These are phyloP conservation scores for Cryptomyrus ogoouensis DNA, from an alignment of 2,113 vertebrate species.

Conservation along the genomic window DNA sequence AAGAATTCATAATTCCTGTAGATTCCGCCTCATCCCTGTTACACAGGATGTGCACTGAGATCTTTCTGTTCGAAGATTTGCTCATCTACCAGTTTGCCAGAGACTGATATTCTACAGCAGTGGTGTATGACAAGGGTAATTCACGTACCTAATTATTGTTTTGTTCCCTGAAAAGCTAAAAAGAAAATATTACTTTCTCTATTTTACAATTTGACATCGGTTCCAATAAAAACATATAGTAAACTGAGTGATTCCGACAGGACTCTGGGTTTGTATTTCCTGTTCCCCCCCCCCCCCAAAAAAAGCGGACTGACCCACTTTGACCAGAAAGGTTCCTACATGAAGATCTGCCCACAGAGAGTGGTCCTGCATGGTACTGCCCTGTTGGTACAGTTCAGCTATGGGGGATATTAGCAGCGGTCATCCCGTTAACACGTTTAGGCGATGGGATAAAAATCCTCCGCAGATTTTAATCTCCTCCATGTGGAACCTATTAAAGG, in stretches of 20 bases:
- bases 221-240: slow-evolving; percentile 73
- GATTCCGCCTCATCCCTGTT: neutral
- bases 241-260: slow-evolving; percentile 67
- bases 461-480: slow-evolving; percentile 14
- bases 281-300: slow-evolving; percentile 57
- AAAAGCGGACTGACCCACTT: slow-evolving; percentile 57
- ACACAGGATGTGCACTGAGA: neutral
- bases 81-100: neutral
- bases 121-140: slow-evolving; percentile 70
- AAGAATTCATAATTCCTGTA: slow-evolving; percentile 4
- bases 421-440: neutral
- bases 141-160: slow-evolving; percentile 67
- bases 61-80: neutral
- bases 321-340: slow-evolving; percentile 38
- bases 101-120: slow-evolving; percentile 57
- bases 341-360: slow-evolving; percentile 38
- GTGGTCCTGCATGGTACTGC: slow-evolving; percentile 62
- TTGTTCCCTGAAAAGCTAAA: slow-evolving; percentile 31
- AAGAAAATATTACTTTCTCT: slow-evolving; percentile 71
- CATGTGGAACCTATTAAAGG: slow-evolving; percentile 18
- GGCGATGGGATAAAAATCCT: neutral
- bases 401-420: neutral
- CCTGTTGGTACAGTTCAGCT: slow-evolving; percentile 27
- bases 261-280: slow-evolving; percentile 71
- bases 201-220: slow-evolving; percentile 65